Evolutionary conservation across 2,797 vertebrate genomes (phyloP).

Genomic region (Danionella dracula): DNA sequence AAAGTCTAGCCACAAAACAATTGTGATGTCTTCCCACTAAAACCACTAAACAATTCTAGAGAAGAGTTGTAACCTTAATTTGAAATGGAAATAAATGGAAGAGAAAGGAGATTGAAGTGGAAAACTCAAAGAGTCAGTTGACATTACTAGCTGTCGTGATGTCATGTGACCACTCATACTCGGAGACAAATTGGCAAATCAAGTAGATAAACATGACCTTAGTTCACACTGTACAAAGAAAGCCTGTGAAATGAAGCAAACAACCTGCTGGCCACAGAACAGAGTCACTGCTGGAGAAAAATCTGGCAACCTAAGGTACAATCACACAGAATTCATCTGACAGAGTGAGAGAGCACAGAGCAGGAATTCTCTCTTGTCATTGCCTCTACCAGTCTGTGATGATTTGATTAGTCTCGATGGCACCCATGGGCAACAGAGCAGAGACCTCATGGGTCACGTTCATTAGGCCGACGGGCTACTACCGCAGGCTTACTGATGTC

Average conservation of each 20-base stretch:
- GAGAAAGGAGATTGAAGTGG: slow-evolving; percentile 44
- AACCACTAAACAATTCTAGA: slow-evolving; percentile 33
- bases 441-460: slow-evolving; percentile 80
- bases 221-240: slow-evolving; percentile 74
- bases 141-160: slow-evolving; percentile 79
- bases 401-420: slow-evolving; percentile 82
- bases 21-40: slow-evolving; percentile 48
- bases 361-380: not conserved
- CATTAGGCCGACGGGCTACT: slow-evolving; percentile 84
- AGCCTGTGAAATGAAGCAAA: slow-evolving; percentile 71
- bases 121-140: slow-evolving; percentile 58
- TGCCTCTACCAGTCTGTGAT: slow-evolving; percentile 67
- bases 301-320: not conserved
- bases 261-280: slow-evolving; percentile 52
- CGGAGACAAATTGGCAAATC: slow-evolving; percentile 56
- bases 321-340: not conserved
- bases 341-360: not conserved
- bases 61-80: slow-evolving; percentile 31
- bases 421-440: slow-evolving; percentile 82
- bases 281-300: not conserved
- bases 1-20: slow-evolving; percentile 47
- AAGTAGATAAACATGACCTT: slow-evolving; percentile 79
- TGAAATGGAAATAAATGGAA: slow-evolving; percentile 47
- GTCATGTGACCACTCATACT: slow-evolving; percentile 61
- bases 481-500: slow-evolving; percentile 70